Percentiles rank a stretch among this genome's conserved stretches.
Conservation (phyloP, 2,888 invertebrate species). For the Leucophenga montana region DNA sequence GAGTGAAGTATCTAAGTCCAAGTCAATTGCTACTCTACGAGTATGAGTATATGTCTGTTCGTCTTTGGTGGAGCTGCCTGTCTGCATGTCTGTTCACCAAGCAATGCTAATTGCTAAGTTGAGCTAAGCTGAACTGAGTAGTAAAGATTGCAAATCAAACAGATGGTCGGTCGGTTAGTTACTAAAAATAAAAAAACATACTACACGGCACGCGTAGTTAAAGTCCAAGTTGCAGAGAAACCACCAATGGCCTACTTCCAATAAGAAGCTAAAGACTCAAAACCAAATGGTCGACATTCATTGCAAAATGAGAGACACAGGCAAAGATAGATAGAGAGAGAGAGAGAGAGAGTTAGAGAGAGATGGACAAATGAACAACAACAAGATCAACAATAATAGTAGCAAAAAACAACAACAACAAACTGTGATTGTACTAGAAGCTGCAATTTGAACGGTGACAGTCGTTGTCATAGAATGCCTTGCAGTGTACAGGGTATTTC, state of each 20-base stretch:
- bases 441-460: conserved; percentile 23
- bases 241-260: conserved; percentile 15
- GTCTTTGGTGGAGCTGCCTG: background rate
- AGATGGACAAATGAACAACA: conserved; percentile 11
- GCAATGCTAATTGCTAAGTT: conserved; percentile 36
- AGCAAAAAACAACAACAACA: conserved; percentile 2
- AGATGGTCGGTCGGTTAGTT: conserved; percentile 7
- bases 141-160: conserved; percentile 39
- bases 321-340: too few species aligned
- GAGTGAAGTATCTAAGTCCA: background rate
- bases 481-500: background rate
- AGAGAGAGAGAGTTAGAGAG: too few species aligned
- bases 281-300: conserved; percentile 3
- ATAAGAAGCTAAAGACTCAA: background rate
- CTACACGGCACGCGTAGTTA: too few species aligned
- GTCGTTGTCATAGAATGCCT: too few species aligned
- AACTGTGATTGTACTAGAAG: background rate
- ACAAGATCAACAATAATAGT: conserved; percentile 29
- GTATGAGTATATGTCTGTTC: too few species aligned
- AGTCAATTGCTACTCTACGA: background rate
- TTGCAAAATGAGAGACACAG: conserved; percentile 7
- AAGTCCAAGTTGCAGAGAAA: conserved; percentile 30
- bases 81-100: conserved; percentile 5
- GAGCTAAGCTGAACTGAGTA: background rate
- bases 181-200: too few species aligned